Conservation (phyloP, 2,888 invertebrate genomes). For the Tenthredo mesomela region DNA sequence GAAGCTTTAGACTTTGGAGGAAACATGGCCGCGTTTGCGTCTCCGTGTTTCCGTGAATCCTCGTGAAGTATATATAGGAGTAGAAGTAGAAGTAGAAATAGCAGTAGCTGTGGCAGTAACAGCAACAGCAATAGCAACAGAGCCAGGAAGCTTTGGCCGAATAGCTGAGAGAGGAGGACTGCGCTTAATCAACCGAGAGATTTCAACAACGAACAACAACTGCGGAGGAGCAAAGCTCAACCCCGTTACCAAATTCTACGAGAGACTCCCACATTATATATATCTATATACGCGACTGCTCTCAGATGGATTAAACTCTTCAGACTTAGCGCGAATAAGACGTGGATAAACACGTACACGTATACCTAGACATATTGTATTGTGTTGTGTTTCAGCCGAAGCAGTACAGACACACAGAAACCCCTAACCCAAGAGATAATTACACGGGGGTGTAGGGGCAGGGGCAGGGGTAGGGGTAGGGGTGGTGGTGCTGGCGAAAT, state of each 20-base stretch:
- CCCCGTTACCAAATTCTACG: conserved; percentile 20
- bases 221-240: background rate
- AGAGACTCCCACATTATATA: background rate
- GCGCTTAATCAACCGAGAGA: conserved; percentile 40
- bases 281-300: background rate
- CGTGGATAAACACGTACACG: background rate
- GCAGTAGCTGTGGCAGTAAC: background rate
- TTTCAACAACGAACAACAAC: conserved; percentile 44
- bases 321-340: conserved; percentile 17
- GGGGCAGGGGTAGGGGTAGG: no score
- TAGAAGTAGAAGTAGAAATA: background rate
- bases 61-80: background rate
- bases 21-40: conserved; percentile 21
- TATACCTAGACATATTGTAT: background rate
- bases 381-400: background rate
- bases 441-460: conserved; percentile 3
- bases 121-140: background rate
- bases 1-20: conserved; percentile 27
- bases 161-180: conserved; percentile 1
- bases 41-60: conserved; percentile 32
- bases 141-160: conserved; percentile 31
- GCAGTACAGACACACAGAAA: background rate
- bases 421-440: background rate
- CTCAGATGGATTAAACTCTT: conserved; percentile 41
- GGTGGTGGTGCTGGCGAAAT: background rate